Base-by-base conservation (phyloP, 2,888 invertebrate genomes). In the Crepidodera aurea region DNA sequence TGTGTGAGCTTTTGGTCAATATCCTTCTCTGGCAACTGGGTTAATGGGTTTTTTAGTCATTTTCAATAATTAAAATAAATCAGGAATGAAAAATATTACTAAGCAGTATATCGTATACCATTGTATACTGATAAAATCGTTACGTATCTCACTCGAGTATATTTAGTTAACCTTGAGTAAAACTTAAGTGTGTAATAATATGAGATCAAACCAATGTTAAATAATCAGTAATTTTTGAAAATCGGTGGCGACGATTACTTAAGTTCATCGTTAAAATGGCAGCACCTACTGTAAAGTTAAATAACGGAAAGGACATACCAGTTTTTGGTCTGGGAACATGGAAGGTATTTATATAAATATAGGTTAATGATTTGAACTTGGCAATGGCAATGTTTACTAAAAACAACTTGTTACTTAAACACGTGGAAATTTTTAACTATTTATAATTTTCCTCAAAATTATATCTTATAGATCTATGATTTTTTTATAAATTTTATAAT, bases 281-380 rank as follows among this genome's bases (percentile, higher is more conserved):
- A 78, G 81, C 85, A 32, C 76, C 78, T 10, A 72, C 62, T 10
- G 60, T 82, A 0, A 79, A 76, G 46, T 76, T 85, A 1, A 82
- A 74, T 68, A 81, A 82, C 67, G 85, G 84, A 10, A 18, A 71
- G 12, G 73, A 79, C 62, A 77, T 84, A 57, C 85, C 85, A 1
- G 74, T 79, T 42, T 75, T 86, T 44, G 85, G 85, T 8, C 75
- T 85, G 39, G 74, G 74, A 44, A 74, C 74, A 8, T 73, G 48
- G 84, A 73, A 74, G 67, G 74, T 74, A 66, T 32, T 63, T 64
- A 50, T 39, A n/a, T 39, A 7, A 54, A 15, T 5, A 12, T 27
- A n/a, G 13, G 13, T 18, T 42, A 10, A 6, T 42, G n/a, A 39
- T 39, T 39, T 15, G 39, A 39, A 22, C 22, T 6, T 22, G 6